Base-by-base conservation (phyloP, 2,888 invertebrate genomes). In the Dryococelus australis region DNA sequence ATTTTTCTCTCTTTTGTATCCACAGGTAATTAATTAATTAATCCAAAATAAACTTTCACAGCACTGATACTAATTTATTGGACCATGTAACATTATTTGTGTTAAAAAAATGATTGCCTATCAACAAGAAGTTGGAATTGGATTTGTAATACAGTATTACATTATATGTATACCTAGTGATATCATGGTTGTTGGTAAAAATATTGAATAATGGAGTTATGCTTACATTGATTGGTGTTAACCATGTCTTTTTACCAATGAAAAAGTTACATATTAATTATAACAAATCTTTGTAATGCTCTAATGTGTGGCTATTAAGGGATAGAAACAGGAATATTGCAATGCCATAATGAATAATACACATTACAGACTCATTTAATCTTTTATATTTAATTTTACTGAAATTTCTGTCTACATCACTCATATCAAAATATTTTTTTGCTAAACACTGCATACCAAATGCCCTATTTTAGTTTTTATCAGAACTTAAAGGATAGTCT, bases 11-110 rank as follows among this genome's bases (percentile, higher is more conserved):
- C 65, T 65, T 65, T 65, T 65, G 65, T 65, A 65, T 65, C 65
- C 65, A 65, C 65, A 65, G 65, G 65, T 65, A 65, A 65, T 65
- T 65, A 65, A 65, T 65, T 65, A 10, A 65, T 65, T 65, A 65
- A 65, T 20, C 65, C 65, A 65, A 65, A 65, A 65, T 65, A 65
- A 65, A 65, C 65, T 65, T 24, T 65, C 20, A 65, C 20, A n/a
- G n/a, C 65, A 65, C 65, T 65, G 24, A 65, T 65, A 65, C 6
- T n/a, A n/a, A 65, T 65, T 65, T 65, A 65, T n/a, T 65, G 65
- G 65, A 65, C 65, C 65, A 65, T 65, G n/a, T 65, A 65, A 65
- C 47, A 65, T 16, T 65, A 65, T 65, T 65, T 65, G 65, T 65
- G 65, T 65, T 65, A 8, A 65, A 65, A 65, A 65, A 65, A 65